phyloP scores from a whole-genome alignment of 1,140 invertebrate species.

The Cotesia typhae region DNA sequence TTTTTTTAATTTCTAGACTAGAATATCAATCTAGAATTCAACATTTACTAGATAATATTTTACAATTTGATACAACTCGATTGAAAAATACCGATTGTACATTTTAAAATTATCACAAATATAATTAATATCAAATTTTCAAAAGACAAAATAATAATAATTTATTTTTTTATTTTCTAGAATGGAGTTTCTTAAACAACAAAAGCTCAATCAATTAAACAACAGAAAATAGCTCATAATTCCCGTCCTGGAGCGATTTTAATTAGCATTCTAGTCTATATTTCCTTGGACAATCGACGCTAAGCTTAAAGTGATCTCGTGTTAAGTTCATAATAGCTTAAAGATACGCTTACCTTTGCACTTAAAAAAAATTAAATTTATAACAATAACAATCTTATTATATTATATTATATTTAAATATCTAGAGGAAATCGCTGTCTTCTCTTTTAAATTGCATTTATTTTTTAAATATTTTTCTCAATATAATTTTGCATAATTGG shows the following conservation, averaged over 20 bases:
- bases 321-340: background rate
- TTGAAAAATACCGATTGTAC: no score
- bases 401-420: background rate
- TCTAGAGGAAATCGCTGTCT: background rate
- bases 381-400: background rate
- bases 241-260: conserved; percentile 10
- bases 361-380: background rate
- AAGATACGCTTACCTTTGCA: conserved; percentile 12
- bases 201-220: background rate
- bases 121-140: no score
- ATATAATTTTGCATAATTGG: background rate
- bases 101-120: no score
- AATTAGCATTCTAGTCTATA: conserved; percentile 8
- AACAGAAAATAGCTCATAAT: conserved; percentile 1
- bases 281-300: conserved; percentile 12
- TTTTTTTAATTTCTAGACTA: no score
- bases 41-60: no score
- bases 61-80: no score
- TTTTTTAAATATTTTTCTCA: no score
- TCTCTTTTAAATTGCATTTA: no score
- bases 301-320: conserved; percentile 10
- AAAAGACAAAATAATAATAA: no score
- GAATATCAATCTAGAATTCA: no score
- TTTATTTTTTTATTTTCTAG: background rate
- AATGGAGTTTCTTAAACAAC: conserved; percentile 5